phyloP scores from a whole-genome alignment of 2,888 invertebrate species.

The Oxyteleia sp. region DNA sequence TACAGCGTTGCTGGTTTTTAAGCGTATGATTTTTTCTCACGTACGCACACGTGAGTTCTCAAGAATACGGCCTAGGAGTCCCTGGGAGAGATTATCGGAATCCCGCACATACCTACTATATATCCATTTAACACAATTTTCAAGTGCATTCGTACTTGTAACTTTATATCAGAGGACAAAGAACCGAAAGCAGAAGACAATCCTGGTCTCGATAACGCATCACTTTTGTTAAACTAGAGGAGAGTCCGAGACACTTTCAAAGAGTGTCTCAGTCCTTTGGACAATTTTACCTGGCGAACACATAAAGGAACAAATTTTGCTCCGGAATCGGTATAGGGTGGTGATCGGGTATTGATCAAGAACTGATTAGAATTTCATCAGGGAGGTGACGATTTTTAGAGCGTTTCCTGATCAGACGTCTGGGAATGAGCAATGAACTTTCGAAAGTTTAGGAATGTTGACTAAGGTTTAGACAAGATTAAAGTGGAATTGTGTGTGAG shows the following conservation, averaged over 20 bases:
- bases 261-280: not conserved
- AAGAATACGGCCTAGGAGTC: conserved; percentile 68
- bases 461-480: no score
- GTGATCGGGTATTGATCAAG: no score
- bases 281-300: conserved; percentile 3
- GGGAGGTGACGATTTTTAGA: no score
- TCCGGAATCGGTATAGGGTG: no score
- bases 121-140: conserved; percentile 71
- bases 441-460: no score
- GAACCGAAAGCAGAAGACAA: conserved; percentile 51
- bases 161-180: conserved; percentile 59
- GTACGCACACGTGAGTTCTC: conserved; percentile 70
- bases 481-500: no score
- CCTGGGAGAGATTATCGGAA: conserved; percentile 61
- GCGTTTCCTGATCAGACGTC: no score
- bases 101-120: conserved; percentile 62
- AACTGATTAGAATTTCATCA: no score
- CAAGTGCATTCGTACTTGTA: conserved; percentile 66
- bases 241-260: conserved; percentile 18
- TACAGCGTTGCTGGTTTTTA: conserved; percentile 66
- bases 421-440: no score
- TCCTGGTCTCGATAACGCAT: conserved; percentile 31
- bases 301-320: no score
- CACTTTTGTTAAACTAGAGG: conserved; percentile 36
- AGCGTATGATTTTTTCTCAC: conserved; percentile 70